These are phyloP conservation scores for Yoshiicerus persimilis DNA, from an alignment of 1,140 invertebrate genomes.

Conservation along the genomic window DNA sequence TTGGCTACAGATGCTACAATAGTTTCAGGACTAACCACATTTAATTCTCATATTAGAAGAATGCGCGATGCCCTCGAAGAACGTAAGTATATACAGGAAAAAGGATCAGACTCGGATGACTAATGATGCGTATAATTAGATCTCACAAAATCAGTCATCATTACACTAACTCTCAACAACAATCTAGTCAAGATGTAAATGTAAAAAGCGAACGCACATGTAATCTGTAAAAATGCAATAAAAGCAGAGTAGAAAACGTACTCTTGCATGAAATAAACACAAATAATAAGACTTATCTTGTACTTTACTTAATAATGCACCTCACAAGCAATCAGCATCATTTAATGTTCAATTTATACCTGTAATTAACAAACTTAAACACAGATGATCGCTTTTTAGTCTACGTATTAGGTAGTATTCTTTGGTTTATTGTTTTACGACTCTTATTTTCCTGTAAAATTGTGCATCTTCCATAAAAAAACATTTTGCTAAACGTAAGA, in stretches of 20 bases:
- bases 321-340: neutral
- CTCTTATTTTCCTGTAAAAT: neutral
- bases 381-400: neutral
- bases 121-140: neutral
- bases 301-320: neutral
- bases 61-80: neutral
- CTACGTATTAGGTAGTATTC: neutral
- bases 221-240: neutral
- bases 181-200: neutral
- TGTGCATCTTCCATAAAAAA: neutral
- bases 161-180: neutral
- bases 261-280: neutral
- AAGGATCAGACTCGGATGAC: neutral
- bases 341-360: neutral
- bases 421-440: neutral
- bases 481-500: no score
- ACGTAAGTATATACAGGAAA: neutral
- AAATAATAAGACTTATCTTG: neutral
- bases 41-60: neutral
- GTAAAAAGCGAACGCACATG: neutral
- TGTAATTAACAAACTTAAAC: neutral
- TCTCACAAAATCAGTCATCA: neutral
- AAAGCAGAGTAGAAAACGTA: neutral
- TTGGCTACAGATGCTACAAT: constrained; percentile 24
- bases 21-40: neutral